A percentile compares a stretch with the other conserved stretches of the same genome.
phyloP scores from a whole-genome alignment of 92 coral and sea anemone genomes.

The Parazoanthus swiftii region DNA sequence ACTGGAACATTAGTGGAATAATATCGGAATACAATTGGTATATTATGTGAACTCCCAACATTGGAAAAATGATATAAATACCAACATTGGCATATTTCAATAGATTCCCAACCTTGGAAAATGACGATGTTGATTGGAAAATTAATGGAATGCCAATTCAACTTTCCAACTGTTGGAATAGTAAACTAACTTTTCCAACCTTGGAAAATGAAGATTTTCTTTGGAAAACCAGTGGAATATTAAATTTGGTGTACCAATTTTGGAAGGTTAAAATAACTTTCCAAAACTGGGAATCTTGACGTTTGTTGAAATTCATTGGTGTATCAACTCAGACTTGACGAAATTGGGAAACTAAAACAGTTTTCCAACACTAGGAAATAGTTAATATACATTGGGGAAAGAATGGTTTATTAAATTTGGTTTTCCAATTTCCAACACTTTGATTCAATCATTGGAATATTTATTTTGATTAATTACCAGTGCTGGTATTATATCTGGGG shows the following conservation, averaged over 20 bases:
- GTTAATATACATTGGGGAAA: neutral
- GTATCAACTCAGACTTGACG: conserved; percentile 10
- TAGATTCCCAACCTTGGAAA: conserved; percentile 47
- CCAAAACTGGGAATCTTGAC: conserved; percentile 42
- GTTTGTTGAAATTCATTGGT: conserved; percentile 40
- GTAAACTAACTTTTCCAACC: conserved; percentile 17
- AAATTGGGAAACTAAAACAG: conserved; percentile 1
- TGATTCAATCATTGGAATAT: conserved; percentile 37
- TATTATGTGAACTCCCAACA: conserved; percentile 42
- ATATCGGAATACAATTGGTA: conserved; percentile 45
- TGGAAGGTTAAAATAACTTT: conserved; percentile 38
- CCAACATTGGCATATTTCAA: conserved; percentile 53
- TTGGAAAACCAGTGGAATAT: conserved; percentile 40
- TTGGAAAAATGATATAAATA: conserved; percentile 49
- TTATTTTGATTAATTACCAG: conserved; percentile 28
- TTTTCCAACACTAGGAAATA: conserved; percentile 35
- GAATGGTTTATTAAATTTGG: neutral
- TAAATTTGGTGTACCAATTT: conserved; percentile 26
- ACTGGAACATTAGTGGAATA: conserved; percentile 44
- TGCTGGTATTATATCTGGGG: conserved; percentile 35
- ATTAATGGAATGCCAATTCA: conserved; percentile 41
- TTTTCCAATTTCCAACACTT: neutral
- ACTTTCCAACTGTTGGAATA: conserved; percentile 46
- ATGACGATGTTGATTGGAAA: conserved; percentile 34
- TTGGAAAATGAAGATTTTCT: conserved; percentile 27